Percentiles rank a stretch among this genome's conserved stretches.
These are phyloP conservation scores for Aurelia sp. DNA, from an alignment of 30 jellyfish, hydroid and myxozoan species.

Conservation along the genomic window DNA sequence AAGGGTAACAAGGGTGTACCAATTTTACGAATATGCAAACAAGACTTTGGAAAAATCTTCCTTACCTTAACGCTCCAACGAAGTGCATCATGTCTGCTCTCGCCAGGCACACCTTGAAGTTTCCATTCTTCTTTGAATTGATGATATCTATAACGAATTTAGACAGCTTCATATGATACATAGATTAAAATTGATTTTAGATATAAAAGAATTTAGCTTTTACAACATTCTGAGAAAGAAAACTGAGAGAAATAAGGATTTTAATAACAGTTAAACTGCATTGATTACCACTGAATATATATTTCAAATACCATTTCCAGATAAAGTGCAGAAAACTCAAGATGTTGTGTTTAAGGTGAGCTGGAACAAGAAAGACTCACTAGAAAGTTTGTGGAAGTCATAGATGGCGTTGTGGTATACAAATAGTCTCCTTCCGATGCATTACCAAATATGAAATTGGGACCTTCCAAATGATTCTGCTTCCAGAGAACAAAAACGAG, in stretches of 20 bases:
- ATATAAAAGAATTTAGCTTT: neutral
- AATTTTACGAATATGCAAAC: neutral
- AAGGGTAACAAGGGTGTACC: neutral
- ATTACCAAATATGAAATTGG: neutral
- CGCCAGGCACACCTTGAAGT: constrained; percentile 84
- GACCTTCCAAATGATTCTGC: neutral
- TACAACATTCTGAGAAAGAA: too few relatives aligned
- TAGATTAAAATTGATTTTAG: neutral
- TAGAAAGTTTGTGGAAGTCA: too few relatives aligned
- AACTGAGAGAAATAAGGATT: too few relatives aligned
- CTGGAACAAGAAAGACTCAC: too few relatives aligned
- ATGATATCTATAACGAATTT: constrained; percentile 58
- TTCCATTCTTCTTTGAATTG: constrained; percentile 91
- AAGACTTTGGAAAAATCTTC: neutral
- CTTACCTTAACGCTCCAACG: constrained; percentile 90
- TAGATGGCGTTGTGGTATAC: too few relatives aligned
- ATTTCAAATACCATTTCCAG: too few relatives aligned
- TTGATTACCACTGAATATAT: too few relatives aligned
- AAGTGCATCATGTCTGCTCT: constrained; percentile 59
- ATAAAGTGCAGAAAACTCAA: too few relatives aligned
- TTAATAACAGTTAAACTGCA: too few relatives aligned
- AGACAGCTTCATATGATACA: too few relatives aligned
- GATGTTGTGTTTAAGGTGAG: too few relatives aligned
- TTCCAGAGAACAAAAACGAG: neutral
- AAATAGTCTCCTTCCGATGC: neutral